Conservation (phyloP, 2,113 vertebrate species). For the Elanus axillaris region DNA sequence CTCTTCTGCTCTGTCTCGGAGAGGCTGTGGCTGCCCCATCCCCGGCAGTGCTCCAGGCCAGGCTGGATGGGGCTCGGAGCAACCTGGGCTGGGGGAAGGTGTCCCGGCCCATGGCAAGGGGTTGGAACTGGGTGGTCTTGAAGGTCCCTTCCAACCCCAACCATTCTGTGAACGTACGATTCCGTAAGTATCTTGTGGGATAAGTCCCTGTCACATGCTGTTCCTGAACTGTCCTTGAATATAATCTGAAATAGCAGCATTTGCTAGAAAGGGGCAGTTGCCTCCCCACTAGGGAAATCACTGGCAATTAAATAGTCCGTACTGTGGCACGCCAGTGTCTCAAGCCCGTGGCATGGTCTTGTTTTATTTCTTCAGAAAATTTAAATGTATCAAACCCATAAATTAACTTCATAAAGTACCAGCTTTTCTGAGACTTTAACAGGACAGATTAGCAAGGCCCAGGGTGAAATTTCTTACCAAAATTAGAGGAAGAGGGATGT, state of each 20-base stretch:
- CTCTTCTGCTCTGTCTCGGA: neutral
- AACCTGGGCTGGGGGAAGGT: neutral
- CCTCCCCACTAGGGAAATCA: neutral
- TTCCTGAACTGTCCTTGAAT: neutral
- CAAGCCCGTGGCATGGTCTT: neutral
- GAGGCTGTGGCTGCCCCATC: neutral
- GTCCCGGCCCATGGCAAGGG: neutral
- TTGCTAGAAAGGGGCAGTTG: neutral
- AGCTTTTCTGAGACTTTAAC: neutral
- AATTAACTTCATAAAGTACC: neutral
- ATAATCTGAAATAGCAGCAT: neutral
- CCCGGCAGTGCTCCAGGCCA: neutral
- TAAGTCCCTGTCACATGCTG: neutral
- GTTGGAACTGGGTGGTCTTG: neutral
- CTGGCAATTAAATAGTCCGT: neutral
- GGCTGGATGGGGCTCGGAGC: neutral
- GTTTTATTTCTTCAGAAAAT: neutral
- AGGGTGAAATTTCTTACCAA: neutral
- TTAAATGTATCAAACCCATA: neutral
- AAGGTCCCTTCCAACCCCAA: neutral
- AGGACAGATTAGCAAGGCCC: neutral
- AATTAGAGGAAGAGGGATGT: neutral
- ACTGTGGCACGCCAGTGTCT: neutral
- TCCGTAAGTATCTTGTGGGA: neutral
- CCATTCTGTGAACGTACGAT: neutral